Evolutionary conservation across 1,140 invertebrate species (phyloP).

Genomic region (Campoletis sonorensis): DNA sequence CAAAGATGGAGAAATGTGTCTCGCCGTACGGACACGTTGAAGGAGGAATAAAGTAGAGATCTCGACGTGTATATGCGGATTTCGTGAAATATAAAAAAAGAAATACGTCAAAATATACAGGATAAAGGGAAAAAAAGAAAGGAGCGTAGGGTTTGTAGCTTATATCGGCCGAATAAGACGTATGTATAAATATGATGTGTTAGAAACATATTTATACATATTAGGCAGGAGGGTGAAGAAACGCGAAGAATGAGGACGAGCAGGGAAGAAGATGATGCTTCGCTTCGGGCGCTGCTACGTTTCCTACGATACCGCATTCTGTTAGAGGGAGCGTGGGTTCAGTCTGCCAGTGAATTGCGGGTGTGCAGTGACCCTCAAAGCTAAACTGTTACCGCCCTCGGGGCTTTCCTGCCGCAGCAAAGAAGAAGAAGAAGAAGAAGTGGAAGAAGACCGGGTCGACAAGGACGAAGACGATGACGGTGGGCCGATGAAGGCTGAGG

Average conservation of each 20-base stretch:
- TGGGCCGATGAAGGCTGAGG: slow-evolving; percentile 23
- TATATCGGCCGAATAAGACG: background rate
- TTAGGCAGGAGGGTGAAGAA: slow-evolving; percentile 14
- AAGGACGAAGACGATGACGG: slow-evolving; percentile 51
- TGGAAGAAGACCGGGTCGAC: background rate
- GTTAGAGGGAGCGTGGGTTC: slow-evolving; percentile 17
- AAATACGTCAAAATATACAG: background rate
- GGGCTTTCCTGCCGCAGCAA: slow-evolving; percentile 37
- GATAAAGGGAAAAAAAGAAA: background rate
- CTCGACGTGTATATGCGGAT: background rate
- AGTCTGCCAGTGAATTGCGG: slow-evolving; percentile 55
- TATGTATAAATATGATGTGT: background rate
- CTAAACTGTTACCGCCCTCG: slow-evolving; percentile 57
- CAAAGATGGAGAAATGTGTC: background rate
- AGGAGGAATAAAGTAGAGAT: too few species aligned
- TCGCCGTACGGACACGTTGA: background rate
- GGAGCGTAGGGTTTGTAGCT: background rate
- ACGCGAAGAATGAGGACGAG: slow-evolving; percentile 36
- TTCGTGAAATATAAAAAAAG: slow-evolving; percentile 28
- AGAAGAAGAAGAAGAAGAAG: slow-evolving; percentile 49
- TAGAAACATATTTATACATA: background rate
- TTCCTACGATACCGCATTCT: slow-evolving; percentile 10
- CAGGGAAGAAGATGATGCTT: slow-evolving; percentile 38
- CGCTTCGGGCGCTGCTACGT: slow-evolving; percentile 11
- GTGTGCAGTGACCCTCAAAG: slow-evolving; percentile 65